Evolutionary conservation across 2,113 vertebrate genomes (phyloP), one percentile per base, ranked within the genome.

Genomic region (Pycnonotus jocosus): DNA sequence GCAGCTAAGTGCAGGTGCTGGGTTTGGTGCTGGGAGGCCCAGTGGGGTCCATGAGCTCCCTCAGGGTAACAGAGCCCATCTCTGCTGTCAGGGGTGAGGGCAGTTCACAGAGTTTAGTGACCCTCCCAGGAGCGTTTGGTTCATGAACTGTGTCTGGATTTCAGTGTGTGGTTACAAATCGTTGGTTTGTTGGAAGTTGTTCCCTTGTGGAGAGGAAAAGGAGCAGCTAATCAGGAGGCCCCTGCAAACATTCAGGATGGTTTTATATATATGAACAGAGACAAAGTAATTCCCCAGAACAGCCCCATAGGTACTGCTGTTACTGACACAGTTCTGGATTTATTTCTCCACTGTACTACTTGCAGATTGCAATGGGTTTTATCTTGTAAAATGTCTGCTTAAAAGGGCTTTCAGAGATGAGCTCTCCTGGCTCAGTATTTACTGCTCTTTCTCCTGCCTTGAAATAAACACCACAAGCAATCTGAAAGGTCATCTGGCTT

Each of bases 401-500:
- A 88, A 81, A 68, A 62, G 56, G 31, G 56, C 66, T 94, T 93
- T 88, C 82, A 84, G 85, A 92, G 78, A 94, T 56, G 72, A 92
- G 61, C n/a, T 90, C n/a, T 90, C 68, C 88, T 81, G 61, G 86
- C 82, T 92, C 51, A n/a, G 64, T 86, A 83, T 86, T 86, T 81
- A 83, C 22, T 56, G 76, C 74, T 87, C 78, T 88, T 92, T 80
- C 6, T 8, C 56, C 72, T 88, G 92, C 65, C 72, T 92, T 90
- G 85, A 90, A 93, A 96, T 86, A 90, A 96, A 90, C 82, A 86
- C 90, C 11, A 1, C 64, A 88, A 92, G 90, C 88, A 64, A 69
- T 95, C 82, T 86, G 86, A 94, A 94, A 96, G 94, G 93, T 95
- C 95, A 95, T 79, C 80, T 48, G 44, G 51, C 77, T 92, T 95